Evolutionary conservation across 2,888 invertebrate genomes (phyloP), one percentile per base, ranked within the genome.

Genomic region (Zygaena filipendulae): DNA sequence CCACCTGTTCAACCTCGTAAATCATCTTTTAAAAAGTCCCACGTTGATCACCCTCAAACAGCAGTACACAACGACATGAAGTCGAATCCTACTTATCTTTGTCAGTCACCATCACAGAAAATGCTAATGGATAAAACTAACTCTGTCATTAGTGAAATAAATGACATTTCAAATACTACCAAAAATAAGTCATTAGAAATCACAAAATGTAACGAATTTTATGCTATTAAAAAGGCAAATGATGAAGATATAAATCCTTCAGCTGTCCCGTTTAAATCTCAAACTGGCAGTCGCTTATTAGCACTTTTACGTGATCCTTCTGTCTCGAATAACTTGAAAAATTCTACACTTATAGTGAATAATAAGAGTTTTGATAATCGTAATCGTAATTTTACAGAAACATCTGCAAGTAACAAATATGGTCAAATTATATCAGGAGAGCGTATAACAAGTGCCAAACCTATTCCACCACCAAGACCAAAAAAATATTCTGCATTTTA

Each of bases 71-170:
- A n/a, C n/a, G n/a, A n/a, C n/a, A n/a, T n/a, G n/a, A 72, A 80
- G 35, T 64, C 70, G 16, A 85, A 88, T 48, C 80, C 82, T 25
- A 49, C 87, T 0, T 67, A 89, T 30, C 72, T 88, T 4, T 90
- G 87, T 47, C 70, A 91, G 7, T 90, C 91, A 1, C 91, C 91
- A 0, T 86, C 87, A 3, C 91, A 90, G 53, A 83, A 84, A 49
- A 75, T 79, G 48, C 63, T 84, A 22, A 74, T 84, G 52, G 82
- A 84, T 32, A 83, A 82, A 47, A 80, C 81, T 11, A 79, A 77
- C 21, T 69, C 72, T 24, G 52, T 79, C n/a, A 59, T 75, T 24
- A 52, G 52, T 13, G 71, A 81, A 42, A 66, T 75, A 36, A 83
- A 83, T 39, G 87, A 90, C 46, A 82, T 87, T 42, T 89, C 90